Evolutionary conservation across 2,888 invertebrate genomes (phyloP).

Genomic region (Scaptodrosophila latifasciaeformis): DNA sequence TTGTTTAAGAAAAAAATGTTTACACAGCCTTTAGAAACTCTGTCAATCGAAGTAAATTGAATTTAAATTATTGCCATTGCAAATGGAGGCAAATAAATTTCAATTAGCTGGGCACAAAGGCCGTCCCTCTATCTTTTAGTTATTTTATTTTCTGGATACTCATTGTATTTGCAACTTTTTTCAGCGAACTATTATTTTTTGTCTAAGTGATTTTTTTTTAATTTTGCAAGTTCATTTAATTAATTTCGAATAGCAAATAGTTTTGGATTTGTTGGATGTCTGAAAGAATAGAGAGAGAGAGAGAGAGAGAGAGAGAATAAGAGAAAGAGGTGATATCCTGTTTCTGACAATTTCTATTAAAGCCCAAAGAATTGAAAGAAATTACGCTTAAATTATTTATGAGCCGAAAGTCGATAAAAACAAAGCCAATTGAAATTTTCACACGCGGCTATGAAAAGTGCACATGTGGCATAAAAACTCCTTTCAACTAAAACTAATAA

Average conservation of each 20-base stretch:
- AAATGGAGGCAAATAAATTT: slow-evolving; percentile 24
- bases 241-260: slow-evolving; percentile 27
- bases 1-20: too few relatives aligned
- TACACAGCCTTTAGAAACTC: too few relatives aligned
- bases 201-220: slow-evolving; percentile 1
- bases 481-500: slow-evolving; percentile 5
- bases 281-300: not conserved
- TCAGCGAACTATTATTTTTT: slow-evolving; percentile 8
- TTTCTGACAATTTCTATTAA: not conserved
- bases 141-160: slow-evolving; percentile 12
- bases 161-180: slow-evolving; percentile 24
- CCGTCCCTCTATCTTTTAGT: not conserved
- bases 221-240: slow-evolving; percentile 27
- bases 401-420: slow-evolving; percentile 23
- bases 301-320: not conserved
- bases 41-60: too few relatives aligned
- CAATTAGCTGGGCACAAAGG: slow-evolving; percentile 19
- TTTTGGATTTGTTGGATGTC: not conserved
- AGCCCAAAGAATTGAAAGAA: slow-evolving; percentile 5
- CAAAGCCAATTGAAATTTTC: slow-evolving; percentile 54
- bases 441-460: slow-evolving; percentile 11
- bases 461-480: slow-evolving; percentile 44
- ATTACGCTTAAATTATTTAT: slow-evolving; percentile 38
- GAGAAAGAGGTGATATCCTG: not conserved
- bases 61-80: not conserved